Conservation (phyloP, 2,113 vertebrate genomes). For the Delphinapterus leucas region DNA sequence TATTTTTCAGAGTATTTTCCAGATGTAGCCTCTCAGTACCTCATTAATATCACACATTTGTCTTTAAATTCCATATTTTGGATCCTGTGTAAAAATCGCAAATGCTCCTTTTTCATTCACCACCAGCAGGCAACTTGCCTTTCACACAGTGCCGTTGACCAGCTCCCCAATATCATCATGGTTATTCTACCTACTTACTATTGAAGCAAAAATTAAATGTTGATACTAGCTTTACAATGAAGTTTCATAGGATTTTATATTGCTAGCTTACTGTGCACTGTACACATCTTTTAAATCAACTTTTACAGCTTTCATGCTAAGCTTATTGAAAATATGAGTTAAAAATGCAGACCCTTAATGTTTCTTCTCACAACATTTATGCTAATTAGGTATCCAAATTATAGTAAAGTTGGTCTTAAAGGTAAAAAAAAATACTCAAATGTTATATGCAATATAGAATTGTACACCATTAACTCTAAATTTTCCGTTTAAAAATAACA, state of each 20-base stretch:
- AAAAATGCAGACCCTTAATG: not conserved
- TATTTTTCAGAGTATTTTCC: constrained; percentile 49
- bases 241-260: not conserved
- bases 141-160: not conserved
- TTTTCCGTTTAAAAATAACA: constrained; percentile 33
- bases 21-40: not conserved
- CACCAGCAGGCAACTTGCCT: not conserved
- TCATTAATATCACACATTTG: constrained; percentile 43
- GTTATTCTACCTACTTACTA: not conserved
- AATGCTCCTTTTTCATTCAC: not conserved
- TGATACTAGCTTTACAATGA: constrained; percentile 9
- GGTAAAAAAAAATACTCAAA: not conserved
- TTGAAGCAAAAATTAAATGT: constrained; percentile 22
- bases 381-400: not conserved
- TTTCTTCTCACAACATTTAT: not conserved
- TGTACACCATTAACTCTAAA: not conserved
- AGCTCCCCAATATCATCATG: not conserved
- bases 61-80: constrained; percentile 26
- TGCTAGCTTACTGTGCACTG: not conserved
- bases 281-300: not conserved
- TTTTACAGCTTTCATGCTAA: constrained; percentile 22
- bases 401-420: not conserved
- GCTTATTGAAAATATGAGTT: not conserved
- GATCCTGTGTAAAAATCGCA: not conserved
- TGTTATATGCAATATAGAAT: not conserved